Evolutionary conservation across 2,797 vertebrate species (phyloP), one percentile per base, ranked within the genome.

Genomic region (Euphonia xanthogaster): DNA sequence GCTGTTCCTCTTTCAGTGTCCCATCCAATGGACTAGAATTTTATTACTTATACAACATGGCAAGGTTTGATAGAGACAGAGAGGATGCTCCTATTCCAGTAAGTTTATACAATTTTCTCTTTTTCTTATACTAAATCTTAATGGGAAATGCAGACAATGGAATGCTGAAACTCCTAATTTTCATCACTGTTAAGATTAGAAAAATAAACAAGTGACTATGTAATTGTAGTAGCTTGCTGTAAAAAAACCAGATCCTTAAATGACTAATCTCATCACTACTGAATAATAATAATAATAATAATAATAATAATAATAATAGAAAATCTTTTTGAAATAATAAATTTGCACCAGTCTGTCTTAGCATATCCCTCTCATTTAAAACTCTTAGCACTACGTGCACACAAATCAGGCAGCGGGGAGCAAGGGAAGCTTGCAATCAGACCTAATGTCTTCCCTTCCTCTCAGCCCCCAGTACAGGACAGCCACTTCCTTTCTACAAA

Each of bases 401-500:
- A 77, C 86, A 94, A 84, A 93, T 77, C 88, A 93, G 93, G 72
- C 93, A 89, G 65, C 33, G 12, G 82, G 89, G 71, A 94, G 65
- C 51, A 87, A 90, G 93, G 88, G 95, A 95, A 90, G 88, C 89
- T 85, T 75, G 95, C 84, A 95, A 73, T 76, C 97, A 89, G 87
- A 70, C 95, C 95, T 95, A 86, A 90, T 62, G 92, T 39, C 75
- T 95, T 95, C 86, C 51, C 87, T 96, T 96, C 94, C 93, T 95
- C 96, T 96, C 95, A 91, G 95, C 92, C 94, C 91, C 91, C 88
- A 80, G 93, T 67, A 65, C 76, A 96, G 95, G 95, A 90, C 87
- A 86, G 83, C 94, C 85, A 98, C 98, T 99, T 98, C 98, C 98
- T 97, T 95, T 93, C 97, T 97, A 97, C 97, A 54, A 94, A 95